Evolutionary conservation across 2,113 vertebrate species (phyloP).

Genomic region (Chlorocebus sabaeus): DNA sequence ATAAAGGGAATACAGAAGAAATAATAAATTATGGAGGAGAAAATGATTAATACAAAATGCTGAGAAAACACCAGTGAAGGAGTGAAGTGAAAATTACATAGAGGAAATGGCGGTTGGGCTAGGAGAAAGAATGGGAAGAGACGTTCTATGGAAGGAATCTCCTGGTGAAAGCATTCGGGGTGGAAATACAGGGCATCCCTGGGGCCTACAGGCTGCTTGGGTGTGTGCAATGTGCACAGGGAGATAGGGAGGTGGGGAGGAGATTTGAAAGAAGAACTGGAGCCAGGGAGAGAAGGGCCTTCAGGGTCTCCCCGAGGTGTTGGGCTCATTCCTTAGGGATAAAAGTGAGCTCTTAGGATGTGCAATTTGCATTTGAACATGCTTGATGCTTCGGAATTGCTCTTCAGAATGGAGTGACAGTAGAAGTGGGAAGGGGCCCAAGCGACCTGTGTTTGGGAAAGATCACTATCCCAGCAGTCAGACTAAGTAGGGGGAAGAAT

Average conservation of each 20-base stretch:
- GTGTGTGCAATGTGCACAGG: not conserved
- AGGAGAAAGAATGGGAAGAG: not conserved
- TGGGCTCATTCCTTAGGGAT: not conserved
- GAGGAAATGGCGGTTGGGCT: not conserved
- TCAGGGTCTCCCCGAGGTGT: no score
- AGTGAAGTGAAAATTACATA: not conserved
- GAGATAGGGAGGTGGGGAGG: no score
- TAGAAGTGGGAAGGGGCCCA: no score
- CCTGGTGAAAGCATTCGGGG: not conserved
- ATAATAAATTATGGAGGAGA: not conserved
- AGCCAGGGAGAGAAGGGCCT: not conserved
- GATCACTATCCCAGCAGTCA: no score
- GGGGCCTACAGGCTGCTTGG: no score
- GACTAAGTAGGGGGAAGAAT: not conserved
- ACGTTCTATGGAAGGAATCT: not conserved
- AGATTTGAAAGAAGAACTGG: not conserved
- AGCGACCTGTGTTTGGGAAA: not conserved
- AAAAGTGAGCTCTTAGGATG: not conserved
- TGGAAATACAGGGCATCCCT: not conserved
- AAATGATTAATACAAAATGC: not conserved
- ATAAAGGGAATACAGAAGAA: not conserved
- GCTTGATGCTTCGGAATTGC: not conserved
- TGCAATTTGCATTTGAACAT: not conserved
- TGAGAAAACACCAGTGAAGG: not conserved
- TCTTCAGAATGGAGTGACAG: not conserved